Percentiles rank a stretch among this genome's conserved stretches.
Evolutionary conservation across 1,140 invertebrate genomes (phyloP).

Genomic region (Brachionus calyciflorus): DNA sequence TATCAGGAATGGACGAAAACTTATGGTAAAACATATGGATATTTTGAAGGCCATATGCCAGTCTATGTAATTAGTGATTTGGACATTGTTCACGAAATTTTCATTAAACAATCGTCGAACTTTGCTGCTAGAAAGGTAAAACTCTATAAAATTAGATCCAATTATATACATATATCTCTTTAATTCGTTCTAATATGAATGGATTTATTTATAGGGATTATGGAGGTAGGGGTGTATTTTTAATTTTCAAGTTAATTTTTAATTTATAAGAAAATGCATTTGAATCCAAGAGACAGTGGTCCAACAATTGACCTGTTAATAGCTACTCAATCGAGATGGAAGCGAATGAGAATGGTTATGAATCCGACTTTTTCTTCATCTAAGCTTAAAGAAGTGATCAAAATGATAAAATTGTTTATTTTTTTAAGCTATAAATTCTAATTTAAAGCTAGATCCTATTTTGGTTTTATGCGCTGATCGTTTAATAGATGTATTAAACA

Average conservation of each 20-base stretch:
- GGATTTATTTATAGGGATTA: no score
- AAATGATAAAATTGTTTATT: not conserved
- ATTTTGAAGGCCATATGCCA: constrained; percentile 57
- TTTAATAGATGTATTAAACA: constrained; percentile 14
- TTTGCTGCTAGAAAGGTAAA: constrained; percentile 60
- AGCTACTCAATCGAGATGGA: constrained; percentile 62
- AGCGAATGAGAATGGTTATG: constrained; percentile 63
- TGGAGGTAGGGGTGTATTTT: no score
- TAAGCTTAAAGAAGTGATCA: constrained; percentile 61
- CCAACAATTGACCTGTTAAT: constrained; percentile 50
- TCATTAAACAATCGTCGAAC: constrained; percentile 61
- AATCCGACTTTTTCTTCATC: constrained; percentile 65
- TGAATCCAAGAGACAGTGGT: constrained; percentile 5
- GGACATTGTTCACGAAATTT: constrained; percentile 58
- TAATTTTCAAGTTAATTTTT: no score
- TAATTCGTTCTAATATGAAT: no score
- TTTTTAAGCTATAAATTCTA: not conserved
- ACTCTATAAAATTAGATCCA: no score
- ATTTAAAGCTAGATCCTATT: constrained; percentile 48
- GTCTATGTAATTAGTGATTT: constrained; percentile 59
- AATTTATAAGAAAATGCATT: not conserved
- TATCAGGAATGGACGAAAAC: constrained; percentile 54
- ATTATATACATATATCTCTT: no score
- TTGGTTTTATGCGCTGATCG: constrained; percentile 9
- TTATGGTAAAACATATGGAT: constrained; percentile 61